Conservation (phyloP, 2,113 vertebrate species). For the Saguinus midas region DNA sequence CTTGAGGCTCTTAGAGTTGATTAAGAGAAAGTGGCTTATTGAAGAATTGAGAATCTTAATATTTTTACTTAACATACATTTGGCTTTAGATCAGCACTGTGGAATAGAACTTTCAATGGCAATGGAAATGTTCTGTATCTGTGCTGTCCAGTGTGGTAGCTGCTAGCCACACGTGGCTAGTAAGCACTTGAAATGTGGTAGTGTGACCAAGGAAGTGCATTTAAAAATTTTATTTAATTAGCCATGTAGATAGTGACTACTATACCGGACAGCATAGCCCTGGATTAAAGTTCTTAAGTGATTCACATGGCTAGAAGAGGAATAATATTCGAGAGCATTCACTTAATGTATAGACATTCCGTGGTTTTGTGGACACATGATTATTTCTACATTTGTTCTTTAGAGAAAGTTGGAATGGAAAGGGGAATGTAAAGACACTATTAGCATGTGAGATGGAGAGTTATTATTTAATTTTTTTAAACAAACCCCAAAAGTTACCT, state of each 20-base stretch:
- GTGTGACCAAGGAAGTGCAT: neutral
- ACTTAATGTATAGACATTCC: neutral
- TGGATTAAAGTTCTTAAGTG: neutral
- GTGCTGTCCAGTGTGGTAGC: neutral
- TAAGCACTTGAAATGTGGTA: neutral
- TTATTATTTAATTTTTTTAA: constrained; percentile 35
- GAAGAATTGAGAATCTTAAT: neutral
- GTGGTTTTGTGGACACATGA: neutral
- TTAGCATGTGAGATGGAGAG: neutral
- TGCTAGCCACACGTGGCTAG: neutral
- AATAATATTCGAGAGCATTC: neutral
- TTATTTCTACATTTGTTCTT: constrained; percentile 11
- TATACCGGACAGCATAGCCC: neutral
- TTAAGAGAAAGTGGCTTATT: constrained; percentile 14
- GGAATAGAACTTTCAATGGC: neutral
- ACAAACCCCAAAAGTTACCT: neutral
- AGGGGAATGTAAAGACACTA: neutral
- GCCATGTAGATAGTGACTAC: neutral
- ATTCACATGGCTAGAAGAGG: neutral
- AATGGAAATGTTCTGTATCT: neutral
- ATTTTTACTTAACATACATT: neutral
- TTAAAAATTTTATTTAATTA: constrained; percentile 1
- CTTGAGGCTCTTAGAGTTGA: neutral
- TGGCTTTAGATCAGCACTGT: neutral
- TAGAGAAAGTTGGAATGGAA: constrained; percentile 19